Evolutionary conservation across 2,113 vertebrate genomes (phyloP).

Genomic region (Nyctibius bracteatus): DNA sequence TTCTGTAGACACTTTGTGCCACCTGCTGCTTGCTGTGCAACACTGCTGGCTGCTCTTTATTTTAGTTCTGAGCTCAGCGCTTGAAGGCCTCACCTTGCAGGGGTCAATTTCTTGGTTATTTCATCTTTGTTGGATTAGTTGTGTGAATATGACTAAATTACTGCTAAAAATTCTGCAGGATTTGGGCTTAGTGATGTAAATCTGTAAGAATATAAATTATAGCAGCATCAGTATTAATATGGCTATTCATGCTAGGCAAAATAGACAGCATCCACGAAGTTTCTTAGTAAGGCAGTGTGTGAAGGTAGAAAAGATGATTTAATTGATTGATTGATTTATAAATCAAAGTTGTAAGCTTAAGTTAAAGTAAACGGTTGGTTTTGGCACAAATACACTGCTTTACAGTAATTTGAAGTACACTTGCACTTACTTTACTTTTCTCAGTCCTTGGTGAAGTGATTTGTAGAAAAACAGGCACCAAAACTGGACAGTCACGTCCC

Average conservation of each 20-base stretch:
- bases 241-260: background rate
- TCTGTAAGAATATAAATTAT: background rate
- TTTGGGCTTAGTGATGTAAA: background rate
- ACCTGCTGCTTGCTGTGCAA: background rate
- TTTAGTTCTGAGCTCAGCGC: background rate
- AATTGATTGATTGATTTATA: background rate
- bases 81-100: background rate
- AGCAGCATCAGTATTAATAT: background rate
- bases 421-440: background rate
- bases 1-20: background rate
- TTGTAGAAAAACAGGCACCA: background rate
- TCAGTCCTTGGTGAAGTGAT: background rate
- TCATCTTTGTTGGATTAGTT: background rate
- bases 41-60: background rate
- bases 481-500: background rate
- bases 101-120: background rate
- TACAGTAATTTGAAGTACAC: background rate
- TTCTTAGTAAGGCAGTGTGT: background rate
- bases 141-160: background rate
- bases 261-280: background rate
- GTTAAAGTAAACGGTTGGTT: background rate
- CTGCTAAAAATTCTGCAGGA: background rate
- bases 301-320: background rate
- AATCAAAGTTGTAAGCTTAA: background rate
- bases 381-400: background rate